Evolutionary conservation across 2,888 invertebrate genomes (phyloP).

Genomic region (Frankliniella intonsa): DNA sequence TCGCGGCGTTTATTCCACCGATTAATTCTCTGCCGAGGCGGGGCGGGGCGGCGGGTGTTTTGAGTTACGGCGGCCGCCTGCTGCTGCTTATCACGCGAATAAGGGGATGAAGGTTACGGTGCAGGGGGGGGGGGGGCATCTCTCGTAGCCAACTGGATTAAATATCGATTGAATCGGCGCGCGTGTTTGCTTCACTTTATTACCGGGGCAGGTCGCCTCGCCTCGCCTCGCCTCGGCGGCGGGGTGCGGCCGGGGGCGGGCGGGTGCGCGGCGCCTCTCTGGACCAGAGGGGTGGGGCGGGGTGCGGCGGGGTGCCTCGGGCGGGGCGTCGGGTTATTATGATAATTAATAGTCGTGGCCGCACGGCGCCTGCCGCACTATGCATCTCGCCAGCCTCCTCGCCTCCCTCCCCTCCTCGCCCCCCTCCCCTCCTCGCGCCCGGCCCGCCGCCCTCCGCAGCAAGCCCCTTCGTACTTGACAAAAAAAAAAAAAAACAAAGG

Average conservation of each 20-base stretch:
- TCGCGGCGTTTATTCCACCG: neutral
- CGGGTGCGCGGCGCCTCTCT: too few species aligned
- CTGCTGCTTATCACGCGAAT: neutral
- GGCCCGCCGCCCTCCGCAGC: neutral
- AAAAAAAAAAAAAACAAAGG: too few species aligned
- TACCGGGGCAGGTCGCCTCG: neutral
- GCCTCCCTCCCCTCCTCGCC: neutral
- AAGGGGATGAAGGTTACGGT: neutral
- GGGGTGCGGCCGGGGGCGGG: neutral
- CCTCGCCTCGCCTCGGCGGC: neutral
- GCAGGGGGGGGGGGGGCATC: neutral
- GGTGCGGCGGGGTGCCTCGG: neutral
- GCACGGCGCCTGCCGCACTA: constrained; percentile 1
- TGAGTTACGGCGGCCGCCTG: too few species aligned
- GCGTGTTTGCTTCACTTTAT: constrained; percentile 16
- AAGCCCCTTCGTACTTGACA: neutral
- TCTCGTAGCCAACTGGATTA: neutral
- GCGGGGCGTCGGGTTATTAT: neutral
- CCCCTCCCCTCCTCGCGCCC: neutral
- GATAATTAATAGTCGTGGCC: constrained; percentile 18
- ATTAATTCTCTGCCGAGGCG: neutral
- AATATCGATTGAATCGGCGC: constrained; percentile 18
- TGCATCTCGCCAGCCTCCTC: constrained; percentile 12
- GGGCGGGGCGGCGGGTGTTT: neutral
- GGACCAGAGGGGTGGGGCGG: neutral